phyloP scores from a whole-genome alignment of 1,140 invertebrate species.

The Goniozus legneri region DNA sequence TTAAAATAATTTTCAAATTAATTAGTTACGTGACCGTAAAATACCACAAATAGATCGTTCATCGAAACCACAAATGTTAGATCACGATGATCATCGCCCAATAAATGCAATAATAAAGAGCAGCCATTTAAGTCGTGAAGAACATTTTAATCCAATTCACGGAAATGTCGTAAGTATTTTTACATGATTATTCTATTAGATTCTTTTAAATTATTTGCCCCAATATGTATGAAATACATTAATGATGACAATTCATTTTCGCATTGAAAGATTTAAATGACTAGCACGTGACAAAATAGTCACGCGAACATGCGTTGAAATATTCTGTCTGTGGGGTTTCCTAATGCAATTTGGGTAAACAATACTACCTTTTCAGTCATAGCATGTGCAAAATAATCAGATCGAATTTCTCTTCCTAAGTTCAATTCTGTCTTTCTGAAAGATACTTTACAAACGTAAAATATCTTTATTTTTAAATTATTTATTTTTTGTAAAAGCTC shows the following conservation, averaged over 20 bases:
- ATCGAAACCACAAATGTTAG: constrained; percentile 54
- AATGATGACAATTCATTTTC: not conserved
- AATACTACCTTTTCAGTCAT: too few relatives aligned
- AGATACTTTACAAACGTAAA: too few relatives aligned
- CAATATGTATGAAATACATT: not conserved
- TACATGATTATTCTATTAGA: constrained; percentile 9
- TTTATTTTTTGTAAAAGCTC: too few relatives aligned
- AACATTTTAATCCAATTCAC: constrained; percentile 63
- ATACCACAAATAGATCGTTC: constrained; percentile 62
- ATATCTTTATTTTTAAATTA: too few relatives aligned
- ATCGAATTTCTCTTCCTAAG: too few relatives aligned
- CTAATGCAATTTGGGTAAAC: constrained; percentile 42
- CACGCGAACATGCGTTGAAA: not conserved
- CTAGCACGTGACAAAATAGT: not conserved
- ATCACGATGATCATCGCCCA: constrained; percentile 19
- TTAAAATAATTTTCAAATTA: constrained; percentile 16
- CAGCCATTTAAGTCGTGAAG: constrained; percentile 34
- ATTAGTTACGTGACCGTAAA: constrained; percentile 33
- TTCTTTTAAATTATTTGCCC: not conserved
- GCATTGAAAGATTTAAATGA: not conserved
- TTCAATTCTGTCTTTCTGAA: too few relatives aligned
- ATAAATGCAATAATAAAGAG: constrained; percentile 28
- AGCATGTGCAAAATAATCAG: too few relatives aligned
- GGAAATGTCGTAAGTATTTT: constrained; percentile 56
- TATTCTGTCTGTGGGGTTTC: constrained; percentile 32